These are phyloP conservation scores for Emys orbicularis DNA, from an alignment of 2,797 vertebrate species.

Conservation along the genomic window DNA sequence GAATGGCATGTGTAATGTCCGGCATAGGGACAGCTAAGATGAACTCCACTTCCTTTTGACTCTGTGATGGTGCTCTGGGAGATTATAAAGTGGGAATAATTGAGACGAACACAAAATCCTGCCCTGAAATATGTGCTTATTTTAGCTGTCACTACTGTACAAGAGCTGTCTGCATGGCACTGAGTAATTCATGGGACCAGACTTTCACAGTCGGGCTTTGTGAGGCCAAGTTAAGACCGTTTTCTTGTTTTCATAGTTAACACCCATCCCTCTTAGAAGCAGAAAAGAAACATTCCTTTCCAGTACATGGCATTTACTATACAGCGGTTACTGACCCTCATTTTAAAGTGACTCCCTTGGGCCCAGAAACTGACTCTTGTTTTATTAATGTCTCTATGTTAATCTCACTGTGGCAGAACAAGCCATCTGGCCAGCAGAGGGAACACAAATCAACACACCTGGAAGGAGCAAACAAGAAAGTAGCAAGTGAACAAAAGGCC, in stretches of 20 bases:
- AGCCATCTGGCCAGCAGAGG: background rate
- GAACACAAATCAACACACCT: background rate
- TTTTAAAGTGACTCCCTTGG: background rate
- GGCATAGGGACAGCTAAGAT: background rate
- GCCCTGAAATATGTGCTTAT: constrained; percentile 33
- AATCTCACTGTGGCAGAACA: background rate
- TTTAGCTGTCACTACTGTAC: constrained; percentile 7
- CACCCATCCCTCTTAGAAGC: constrained; percentile 50
- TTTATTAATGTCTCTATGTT: background rate
- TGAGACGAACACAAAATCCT: constrained; percentile 50
- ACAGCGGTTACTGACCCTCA: background rate
- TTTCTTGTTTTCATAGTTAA: constrained; percentile 33
- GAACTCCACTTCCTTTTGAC: background rate
- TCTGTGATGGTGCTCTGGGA: constrained; percentile 33
- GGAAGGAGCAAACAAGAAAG: background rate
- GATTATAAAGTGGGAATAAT: constrained; percentile 1
- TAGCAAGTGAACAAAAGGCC: background rate
- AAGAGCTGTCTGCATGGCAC: constrained; percentile 30
- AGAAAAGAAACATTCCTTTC: constrained; percentile 21
- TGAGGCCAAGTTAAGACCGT: constrained; percentile 63
- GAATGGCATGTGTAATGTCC: background rate
- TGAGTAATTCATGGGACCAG: constrained; percentile 28
- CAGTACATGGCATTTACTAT: background rate
- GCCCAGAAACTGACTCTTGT: background rate
- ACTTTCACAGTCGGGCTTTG: background rate